Conservation (phyloP, 2,888 invertebrate species). For the Acleris cristana region DNA sequence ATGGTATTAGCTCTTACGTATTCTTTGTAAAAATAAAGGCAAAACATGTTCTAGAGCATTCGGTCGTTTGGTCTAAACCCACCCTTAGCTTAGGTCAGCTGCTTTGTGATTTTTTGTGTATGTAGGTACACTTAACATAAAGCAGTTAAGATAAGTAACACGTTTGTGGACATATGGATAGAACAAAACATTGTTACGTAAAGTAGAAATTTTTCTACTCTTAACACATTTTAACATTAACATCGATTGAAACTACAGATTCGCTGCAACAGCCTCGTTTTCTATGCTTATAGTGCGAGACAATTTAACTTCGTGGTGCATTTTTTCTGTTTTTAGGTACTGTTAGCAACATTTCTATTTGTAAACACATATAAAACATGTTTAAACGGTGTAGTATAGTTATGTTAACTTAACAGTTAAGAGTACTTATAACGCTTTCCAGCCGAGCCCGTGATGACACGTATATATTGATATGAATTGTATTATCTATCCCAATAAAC, state of each 20-base stretch:
- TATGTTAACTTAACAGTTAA: too few relatives aligned
- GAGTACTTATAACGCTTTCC: too few relatives aligned
- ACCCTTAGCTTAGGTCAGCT: too few relatives aligned
- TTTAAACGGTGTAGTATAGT: neutral
- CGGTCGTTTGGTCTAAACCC: too few relatives aligned
- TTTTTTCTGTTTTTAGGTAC: constrained; percentile 9
- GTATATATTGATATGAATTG: too few relatives aligned
- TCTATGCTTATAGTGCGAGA: constrained; percentile 35
- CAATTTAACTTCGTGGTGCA: constrained; percentile 23
- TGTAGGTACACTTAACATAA: too few relatives aligned
- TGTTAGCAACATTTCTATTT: constrained; percentile 25
- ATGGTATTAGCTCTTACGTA: too few relatives aligned
- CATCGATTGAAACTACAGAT: constrained; percentile 55
- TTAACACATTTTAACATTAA: constrained; percentile 41
- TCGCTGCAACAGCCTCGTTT: constrained; percentile 68
- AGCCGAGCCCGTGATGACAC: too few relatives aligned
- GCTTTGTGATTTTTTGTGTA: too few relatives aligned
- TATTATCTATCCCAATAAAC: too few relatives aligned
- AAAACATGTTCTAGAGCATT: too few relatives aligned
- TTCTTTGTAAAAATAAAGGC: too few relatives aligned
- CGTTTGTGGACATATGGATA: constrained; percentile 30
- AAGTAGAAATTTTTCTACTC: constrained; percentile 32
- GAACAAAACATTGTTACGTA: constrained; percentile 31
- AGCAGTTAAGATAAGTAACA: neutral
- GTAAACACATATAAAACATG: neutral